These are phyloP conservation scores for Drosophila neutralis DNA, from an alignment of 2,888 invertebrate genomes.

Conservation along the genomic window DNA sequence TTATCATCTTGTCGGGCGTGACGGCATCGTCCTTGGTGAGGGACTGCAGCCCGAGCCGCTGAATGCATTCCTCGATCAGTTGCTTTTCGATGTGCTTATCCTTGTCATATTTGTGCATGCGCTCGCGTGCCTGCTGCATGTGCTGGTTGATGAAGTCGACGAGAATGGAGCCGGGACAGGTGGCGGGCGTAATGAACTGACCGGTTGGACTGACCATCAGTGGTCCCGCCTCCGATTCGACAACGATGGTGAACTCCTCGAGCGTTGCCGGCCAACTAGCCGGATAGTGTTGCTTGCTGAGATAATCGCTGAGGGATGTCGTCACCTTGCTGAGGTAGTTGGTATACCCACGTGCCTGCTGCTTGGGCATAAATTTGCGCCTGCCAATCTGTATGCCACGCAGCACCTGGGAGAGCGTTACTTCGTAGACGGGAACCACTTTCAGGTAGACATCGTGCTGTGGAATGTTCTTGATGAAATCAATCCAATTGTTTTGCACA, in stretches of 20 bases:
- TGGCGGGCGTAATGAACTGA: constrained; percentile 96
- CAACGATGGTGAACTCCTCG: constrained; percentile 88
- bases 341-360: constrained; percentile 94
- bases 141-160: constrained; percentile 93
- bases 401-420: constrained; percentile 92
- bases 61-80: constrained; percentile 88
- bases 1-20: constrained; percentile 95
- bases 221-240: constrained; percentile 94
- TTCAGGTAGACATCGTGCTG: constrained; percentile 90
- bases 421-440: constrained; percentile 93
- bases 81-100: constrained; percentile 93
- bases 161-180: constrained; percentile 94
- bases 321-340: constrained; percentile 92
- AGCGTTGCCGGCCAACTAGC: constrained; percentile 90
- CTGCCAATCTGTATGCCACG: constrained; percentile 93
- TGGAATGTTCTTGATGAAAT: constrained; percentile 92
- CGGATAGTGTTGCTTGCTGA: constrained; percentile 89
- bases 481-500: constrained; percentile 96
- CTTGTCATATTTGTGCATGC: constrained; percentile 87
- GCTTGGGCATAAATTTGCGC: constrained; percentile 96
- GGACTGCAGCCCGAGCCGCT: constrained; percentile 89
- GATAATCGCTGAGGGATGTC: constrained; percentile 92
- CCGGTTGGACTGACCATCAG: constrained; percentile 97
- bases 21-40: constrained; percentile 96
- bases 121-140: constrained; percentile 89